Percentiles rank a stretch among this genome's conserved stretches.
Conservation (phyloP, 2,797 vertebrate genomes). For the Scomberomorus guttatus region DNA sequence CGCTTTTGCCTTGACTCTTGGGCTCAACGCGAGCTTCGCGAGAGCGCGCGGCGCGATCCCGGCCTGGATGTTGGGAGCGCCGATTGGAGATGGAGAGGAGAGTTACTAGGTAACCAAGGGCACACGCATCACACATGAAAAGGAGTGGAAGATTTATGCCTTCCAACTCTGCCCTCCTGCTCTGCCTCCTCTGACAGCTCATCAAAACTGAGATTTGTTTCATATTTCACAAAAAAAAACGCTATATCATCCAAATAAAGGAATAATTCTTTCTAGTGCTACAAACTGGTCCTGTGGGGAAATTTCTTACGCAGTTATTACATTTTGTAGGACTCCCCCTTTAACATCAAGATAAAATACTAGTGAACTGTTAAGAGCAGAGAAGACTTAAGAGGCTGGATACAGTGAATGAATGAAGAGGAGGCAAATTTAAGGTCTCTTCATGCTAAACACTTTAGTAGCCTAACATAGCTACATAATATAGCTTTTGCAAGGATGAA, state of each 20-base stretch:
- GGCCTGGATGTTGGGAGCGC: slow-evolving; percentile 77
- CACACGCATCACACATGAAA: slow-evolving; percentile 76
- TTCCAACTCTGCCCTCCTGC: slow-evolving; percentile 51
- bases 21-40: slow-evolving; percentile 78
- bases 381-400: slow-evolving; percentile 15
- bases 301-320: neutral
- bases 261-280: neutral
- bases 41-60: slow-evolving; percentile 85
- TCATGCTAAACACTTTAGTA: slow-evolving; percentile 41
- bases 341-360: slow-evolving; percentile 29
- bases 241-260: neutral
- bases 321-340: neutral
- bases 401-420: slow-evolving; percentile 34
- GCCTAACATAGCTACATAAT: slow-evolving; percentile 20
- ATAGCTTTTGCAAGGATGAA: slow-evolving; percentile 4
- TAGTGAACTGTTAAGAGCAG: neutral
- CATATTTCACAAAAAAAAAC: slow-evolving; percentile 20
- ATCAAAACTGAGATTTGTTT: slow-evolving; percentile 41
- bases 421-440: slow-evolving; percentile 22
- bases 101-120: slow-evolving; percentile 89
- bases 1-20: slow-evolving; percentile 76
- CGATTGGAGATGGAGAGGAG: slow-evolving; percentile 81
- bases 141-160: slow-evolving; percentile 62
- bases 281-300: neutral
- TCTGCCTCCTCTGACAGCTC: slow-evolving; percentile 54